Evolutionary conservation across 2,113 vertebrate species (phyloP).

Genomic region (Lycocorax pyrrhopterus): DNA sequence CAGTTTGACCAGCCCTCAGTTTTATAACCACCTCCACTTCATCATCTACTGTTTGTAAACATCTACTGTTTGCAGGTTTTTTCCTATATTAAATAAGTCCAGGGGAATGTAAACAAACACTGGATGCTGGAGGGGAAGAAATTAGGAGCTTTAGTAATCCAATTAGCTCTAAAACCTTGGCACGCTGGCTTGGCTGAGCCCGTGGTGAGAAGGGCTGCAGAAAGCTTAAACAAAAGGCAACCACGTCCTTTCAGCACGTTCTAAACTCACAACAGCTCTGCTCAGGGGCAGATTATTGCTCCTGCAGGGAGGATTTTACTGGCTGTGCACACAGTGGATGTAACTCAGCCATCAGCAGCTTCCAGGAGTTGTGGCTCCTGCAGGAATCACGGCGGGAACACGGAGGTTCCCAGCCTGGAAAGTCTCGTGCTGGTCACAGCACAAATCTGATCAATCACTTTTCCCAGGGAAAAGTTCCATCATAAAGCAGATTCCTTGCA

Average conservation of each 20-base stretch:
- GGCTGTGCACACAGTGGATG: background rate
- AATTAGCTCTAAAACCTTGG: slow-evolving; percentile 48
- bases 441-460: background rate
- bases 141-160: slow-evolving; percentile 40
- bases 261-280: background rate
- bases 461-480: background rate
- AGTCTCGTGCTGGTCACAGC: background rate
- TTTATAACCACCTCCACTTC: background rate
- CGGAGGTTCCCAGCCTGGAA: background rate
- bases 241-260: background rate
- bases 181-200: slow-evolving; percentile 13
- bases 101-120: slow-evolving; percentile 48
- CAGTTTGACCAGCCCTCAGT: background rate
- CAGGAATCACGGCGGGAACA: background rate
- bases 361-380: background rate
- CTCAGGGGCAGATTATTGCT: background rate
- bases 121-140: slow-evolving; percentile 28
- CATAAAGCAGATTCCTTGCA: background rate
- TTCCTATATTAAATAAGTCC: slow-evolving; percentile 19
- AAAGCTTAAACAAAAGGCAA: background rate
- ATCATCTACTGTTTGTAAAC: slow-evolving; percentile 43
- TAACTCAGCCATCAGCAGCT: background rate
- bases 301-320: background rate
- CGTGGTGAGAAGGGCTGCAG: background rate
- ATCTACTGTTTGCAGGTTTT: background rate